Evolutionary conservation across 2,113 vertebrate species (phyloP).

Genomic region (Mesembrinibis cayennensis): DNA sequence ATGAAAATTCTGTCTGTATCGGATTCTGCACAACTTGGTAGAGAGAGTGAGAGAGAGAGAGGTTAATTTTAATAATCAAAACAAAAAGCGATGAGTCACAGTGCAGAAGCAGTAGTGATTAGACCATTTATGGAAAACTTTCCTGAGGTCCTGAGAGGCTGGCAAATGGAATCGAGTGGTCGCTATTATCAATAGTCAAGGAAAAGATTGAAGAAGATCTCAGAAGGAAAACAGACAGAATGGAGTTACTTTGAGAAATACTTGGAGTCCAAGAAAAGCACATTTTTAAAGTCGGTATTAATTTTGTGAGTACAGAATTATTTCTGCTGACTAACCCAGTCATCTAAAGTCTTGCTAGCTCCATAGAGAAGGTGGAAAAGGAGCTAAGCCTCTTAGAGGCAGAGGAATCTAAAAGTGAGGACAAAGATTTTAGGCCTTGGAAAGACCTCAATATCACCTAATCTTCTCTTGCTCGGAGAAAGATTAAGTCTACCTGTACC

Average conservation of each 20-base stretch:
- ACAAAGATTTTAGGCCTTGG: not conserved
- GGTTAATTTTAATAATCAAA: not conserved
- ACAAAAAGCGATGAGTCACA: not conserved
- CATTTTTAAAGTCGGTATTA: not conserved
- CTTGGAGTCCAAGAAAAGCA: not conserved
- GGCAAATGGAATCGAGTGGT: not conserved
- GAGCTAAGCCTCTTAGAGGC: not conserved
- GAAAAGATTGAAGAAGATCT: not conserved
- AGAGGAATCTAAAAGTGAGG: not conserved
- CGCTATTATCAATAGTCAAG: not conserved
- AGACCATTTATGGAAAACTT: not conserved
- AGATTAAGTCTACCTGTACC: not conserved
- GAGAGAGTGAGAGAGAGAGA: not conserved
- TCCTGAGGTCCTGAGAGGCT: not conserved
- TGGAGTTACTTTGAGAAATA: not conserved
- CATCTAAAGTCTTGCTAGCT: not conserved
- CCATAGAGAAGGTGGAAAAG: not conserved
- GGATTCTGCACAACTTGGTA: not conserved
- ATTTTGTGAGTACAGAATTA: not conserved
- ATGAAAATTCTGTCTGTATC: not conserved
- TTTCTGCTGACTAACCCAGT: not conserved
- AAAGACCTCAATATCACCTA: not conserved
- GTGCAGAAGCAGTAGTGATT: not conserved
- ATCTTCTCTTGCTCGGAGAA: not conserved
- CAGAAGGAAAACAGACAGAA: not conserved